phyloP scores from a whole-genome alignment of 92 coral and sea anemone genomes.

The Parazoanthus swiftii region DNA sequence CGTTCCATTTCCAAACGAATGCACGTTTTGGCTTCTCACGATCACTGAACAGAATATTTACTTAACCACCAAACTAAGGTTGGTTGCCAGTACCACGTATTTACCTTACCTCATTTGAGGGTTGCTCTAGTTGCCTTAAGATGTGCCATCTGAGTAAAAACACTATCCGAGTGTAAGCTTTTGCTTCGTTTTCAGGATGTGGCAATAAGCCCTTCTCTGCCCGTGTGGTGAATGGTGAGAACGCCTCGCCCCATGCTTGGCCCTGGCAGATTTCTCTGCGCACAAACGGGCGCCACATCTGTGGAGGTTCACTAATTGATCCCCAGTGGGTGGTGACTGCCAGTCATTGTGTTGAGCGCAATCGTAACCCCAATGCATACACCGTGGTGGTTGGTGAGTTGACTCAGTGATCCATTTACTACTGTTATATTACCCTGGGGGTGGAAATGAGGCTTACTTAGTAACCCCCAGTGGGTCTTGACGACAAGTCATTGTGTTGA shows the following conservation, averaged over 20 bases:
- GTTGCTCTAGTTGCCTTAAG: neutral
- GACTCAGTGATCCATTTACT: too few relatives aligned
- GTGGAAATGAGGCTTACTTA: neutral
- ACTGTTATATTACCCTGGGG: neutral
- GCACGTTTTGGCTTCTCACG: neutral
- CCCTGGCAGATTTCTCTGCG: conserved; percentile 24
- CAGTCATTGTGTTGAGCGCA: conserved; percentile 13
- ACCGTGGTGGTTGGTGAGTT: conserved; percentile 23
- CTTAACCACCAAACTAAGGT: neutral
- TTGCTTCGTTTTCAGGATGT: neutral
- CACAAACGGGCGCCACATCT: conserved; percentile 15
- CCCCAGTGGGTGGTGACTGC: conserved; percentile 12
- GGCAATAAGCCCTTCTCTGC: conserved; percentile 22
- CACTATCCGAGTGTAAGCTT: neutral
- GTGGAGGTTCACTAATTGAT: conserved; percentile 12
- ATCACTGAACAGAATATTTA: neutral
- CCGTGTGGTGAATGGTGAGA: conserved; percentile 20
- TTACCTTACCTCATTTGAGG: neutral
- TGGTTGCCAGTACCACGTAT: neutral
- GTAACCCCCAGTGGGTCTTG: too few relatives aligned
- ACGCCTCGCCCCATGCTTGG: conserved; percentile 22
- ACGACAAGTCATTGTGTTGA: too few relatives aligned
- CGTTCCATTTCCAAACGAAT: too few relatives aligned
- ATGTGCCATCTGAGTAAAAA: neutral
- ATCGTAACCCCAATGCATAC: conserved; percentile 14